phyloP scores from a whole-genome alignment of 2,888 invertebrate genomes.

The Heliconius ethilla region DNA sequence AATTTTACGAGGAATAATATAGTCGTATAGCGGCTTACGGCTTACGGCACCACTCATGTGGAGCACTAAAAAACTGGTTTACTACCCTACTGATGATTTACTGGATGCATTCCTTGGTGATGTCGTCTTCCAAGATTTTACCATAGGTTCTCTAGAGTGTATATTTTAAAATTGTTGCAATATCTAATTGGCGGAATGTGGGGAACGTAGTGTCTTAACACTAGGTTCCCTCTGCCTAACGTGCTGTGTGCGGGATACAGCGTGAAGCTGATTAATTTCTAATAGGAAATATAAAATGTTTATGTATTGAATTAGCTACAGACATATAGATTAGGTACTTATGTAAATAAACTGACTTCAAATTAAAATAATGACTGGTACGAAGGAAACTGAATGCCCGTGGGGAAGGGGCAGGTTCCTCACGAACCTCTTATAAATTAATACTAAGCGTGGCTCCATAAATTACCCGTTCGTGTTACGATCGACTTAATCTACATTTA shows the following conservation, averaged over 20 bases:
- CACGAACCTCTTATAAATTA: constrained; percentile 62
- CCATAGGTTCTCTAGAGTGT: not conserved
- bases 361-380: constrained; percentile 33
- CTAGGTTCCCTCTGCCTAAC: too few relatives aligned
- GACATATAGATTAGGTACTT: not conserved
- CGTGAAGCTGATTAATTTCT: not conserved
- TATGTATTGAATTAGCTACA: not conserved
- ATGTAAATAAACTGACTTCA: not conserved
- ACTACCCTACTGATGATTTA: constrained; percentile 73
- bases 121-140: constrained; percentile 42
- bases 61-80: constrained; percentile 72
- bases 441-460: constrained; percentile 62
- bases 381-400: constrained; percentile 36
- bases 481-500: constrained; percentile 44
- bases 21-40: constrained; percentile 60
- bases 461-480: constrained; percentile 66
- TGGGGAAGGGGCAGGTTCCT: constrained; percentile 38
- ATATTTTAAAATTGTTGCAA: not conserved
- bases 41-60: constrained; percentile 59
- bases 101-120: constrained; percentile 71
- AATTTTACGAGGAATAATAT: constrained; percentile 74
- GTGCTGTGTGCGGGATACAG: too few relatives aligned
- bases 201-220: not conserved
- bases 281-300: not conserved
- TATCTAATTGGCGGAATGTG: not conserved